phyloP scores from a whole-genome alignment of 2,888 invertebrate genomes.

The Ptychoptera contaminata region DNA sequence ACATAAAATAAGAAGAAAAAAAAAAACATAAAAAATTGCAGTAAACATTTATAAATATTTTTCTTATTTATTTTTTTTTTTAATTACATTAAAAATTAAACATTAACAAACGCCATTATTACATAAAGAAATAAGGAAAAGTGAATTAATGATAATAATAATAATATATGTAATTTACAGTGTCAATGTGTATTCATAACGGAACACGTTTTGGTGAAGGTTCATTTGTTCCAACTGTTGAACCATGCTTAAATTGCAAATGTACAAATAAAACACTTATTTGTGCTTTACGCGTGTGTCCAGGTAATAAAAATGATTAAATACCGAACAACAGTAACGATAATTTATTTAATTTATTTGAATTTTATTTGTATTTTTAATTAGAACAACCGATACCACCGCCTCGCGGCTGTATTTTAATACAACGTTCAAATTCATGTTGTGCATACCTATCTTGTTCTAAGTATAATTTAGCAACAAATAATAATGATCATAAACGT shows the following conservation, averaged over 20 bases:
- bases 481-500: neutral
- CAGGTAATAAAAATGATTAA: slow-evolving; percentile 18
- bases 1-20: no score
- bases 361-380: neutral
- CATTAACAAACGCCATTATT: no score
- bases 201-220: slow-evolving; percentile 51
- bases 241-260: slow-evolving; percentile 63
- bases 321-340: neutral
- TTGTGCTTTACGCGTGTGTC: slow-evolving; percentile 64
- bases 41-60: no score
- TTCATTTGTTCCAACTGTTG: slow-evolving; percentile 46
- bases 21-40: no score
- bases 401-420: slow-evolving; percentile 54
- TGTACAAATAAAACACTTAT: slow-evolving; percentile 56
- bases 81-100: no score
- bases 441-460: slow-evolving; percentile 66
- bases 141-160: no score
- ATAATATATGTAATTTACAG: no score
- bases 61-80: no score
- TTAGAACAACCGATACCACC: slow-evolving; percentile 53
- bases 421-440: slow-evolving; percentile 51
- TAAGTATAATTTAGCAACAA: slow-evolving; percentile 27
- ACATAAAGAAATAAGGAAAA: no score
- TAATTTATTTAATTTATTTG: neutral
- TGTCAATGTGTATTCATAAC: slow-evolving; percentile 45